Base-by-base conservation (phyloP, 1,140 invertebrate genomes). In the Bombus soroeensis region DNA sequence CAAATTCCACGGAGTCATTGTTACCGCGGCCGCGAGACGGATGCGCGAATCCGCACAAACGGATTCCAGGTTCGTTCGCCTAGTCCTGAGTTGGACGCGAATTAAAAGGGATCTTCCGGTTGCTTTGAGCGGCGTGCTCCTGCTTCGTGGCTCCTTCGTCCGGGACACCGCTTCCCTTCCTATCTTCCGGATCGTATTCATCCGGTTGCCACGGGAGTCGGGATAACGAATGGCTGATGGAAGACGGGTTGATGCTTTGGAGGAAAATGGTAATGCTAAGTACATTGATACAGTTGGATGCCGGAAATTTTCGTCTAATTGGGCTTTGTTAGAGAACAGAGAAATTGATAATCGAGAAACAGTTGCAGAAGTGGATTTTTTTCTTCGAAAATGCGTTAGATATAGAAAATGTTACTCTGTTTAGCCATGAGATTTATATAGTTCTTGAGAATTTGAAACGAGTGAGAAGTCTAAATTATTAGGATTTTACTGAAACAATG, bases 1-100 rank as follows among this genome's bases (percentile, higher is more conserved):
- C 90, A 91, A 91, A 91, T 91, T 82, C 81, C 70, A 34, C 80
- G 43, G 68, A 73, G 84, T 90, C 87, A 88, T 90, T 90, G 87
- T 91, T 90, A 59, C 74, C 5, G 13, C 47, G 75, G 64, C 64
- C 74, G 62, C 64, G 81, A 47, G 71, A 83, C 85, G 74, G 34
- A 74, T 81, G 68, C 72, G 70, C 80, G 80, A 70, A 76, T 68
- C 71, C 81, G 77, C 34, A 74, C 57, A 22, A 53, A 18, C 47
- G 66, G 62, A 79, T 84, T 71, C 78, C 74, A n/a, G 37, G 32
- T 28, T 43, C 15, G 71, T 62, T 64, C 72, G 47, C 12, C 47
- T 34, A n/a, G 37, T 25, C 37, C 6, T 47, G 66, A 70, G 73
- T 83, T 66, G 68, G 83, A 84, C 28, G 39, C 70, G 78, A 81